Evolutionary conservation across 2,797 vertebrate species (phyloP), one percentile per base, ranked within the genome.

Genomic region (Triplophysa yarkandensis): DNA sequence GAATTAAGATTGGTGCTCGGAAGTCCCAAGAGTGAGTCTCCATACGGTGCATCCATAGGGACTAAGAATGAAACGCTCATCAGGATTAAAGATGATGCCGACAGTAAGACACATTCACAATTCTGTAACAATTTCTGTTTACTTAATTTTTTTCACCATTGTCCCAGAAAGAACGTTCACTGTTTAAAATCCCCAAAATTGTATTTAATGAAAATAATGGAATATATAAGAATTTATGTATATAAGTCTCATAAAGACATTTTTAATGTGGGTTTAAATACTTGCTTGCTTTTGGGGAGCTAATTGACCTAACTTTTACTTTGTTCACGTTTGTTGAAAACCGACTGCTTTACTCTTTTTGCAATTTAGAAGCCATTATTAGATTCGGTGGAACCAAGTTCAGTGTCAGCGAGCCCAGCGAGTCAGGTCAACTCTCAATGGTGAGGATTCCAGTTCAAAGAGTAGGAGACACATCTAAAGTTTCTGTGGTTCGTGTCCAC

Each of bases 1-100:
- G 97, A 98, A 43, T 91, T 98, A 2, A 92, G 96, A 52, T 88
- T 98, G 48, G 95, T 98, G n/a, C 89, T 98, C 41, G 97, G 97
- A 74, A 93, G 87, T 52, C 94, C 95, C 13, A 93, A 83, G 83
- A 95, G 97, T 72, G 92, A 91, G 25, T 95, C 95, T 50, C 90
- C 92, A 0, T 96, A 94, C 6, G 96, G 97, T 77, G 97, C 96
- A 2, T 93, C 93, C 4, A 9, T 98, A 46, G 97, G 97, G 0
- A 83, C 87, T 71, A 94, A 93, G 73, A 97, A 95, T 3, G 96
- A 98, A 88, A 96, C 94, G 0, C 86, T 98, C 32, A 85, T 98
- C 86, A 95, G 90, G 89, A 98, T 98, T 77, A 92, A 21, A 77
- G 97, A 98, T 44, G 88, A 94, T 0, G 87, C 91, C 63, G 96